A percentile compares a stretch with the other conserved stretches of the same genome.
Evolutionary conservation across 2,888 invertebrate species (phyloP).

Genomic region (Torymus tubicola): DNA sequence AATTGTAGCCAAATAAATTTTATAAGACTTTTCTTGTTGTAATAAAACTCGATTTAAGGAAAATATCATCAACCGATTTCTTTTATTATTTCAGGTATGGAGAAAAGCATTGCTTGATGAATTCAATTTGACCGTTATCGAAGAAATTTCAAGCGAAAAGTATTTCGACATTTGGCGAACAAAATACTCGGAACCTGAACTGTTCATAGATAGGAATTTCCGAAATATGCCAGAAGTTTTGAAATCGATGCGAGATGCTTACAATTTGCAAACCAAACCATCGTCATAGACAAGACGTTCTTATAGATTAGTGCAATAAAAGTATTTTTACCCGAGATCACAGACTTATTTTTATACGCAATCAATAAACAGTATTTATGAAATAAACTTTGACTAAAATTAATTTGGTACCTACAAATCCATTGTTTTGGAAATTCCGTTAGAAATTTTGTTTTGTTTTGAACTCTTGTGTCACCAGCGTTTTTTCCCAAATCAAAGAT

Average conservation of each 20-base stretch:
- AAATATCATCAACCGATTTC: background rate
- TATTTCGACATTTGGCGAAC: conserved; percentile 78
- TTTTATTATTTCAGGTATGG: conserved; percentile 75
- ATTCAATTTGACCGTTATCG: conserved; percentile 70
- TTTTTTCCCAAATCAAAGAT: background rate
- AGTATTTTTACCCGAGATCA: conserved; percentile 3
- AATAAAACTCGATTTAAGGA: background rate
- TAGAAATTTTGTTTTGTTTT: too few species aligned
- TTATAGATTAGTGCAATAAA: conserved; percentile 21
- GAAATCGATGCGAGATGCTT: conserved; percentile 4
- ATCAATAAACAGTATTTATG: background rate
- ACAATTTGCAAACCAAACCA: background rate
- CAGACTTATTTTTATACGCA: conserved; percentile 40
- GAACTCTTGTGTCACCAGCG: too few species aligned
- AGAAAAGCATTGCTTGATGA: conserved; percentile 75
- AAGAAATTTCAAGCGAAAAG: conserved; percentile 75
- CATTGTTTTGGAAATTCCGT: too few species aligned
- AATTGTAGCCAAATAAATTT: background rate
- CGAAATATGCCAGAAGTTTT: background rate
- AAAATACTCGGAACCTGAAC: conserved; percentile 70
- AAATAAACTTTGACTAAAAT: background rate
- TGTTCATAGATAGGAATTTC: conserved; percentile 59
- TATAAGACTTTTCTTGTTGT: background rate
- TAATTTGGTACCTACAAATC: background rate
- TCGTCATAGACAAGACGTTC: background rate